A percentile compares a stretch with the other conserved stretches of the same genome.
These are phyloP conservation scores for Gambelia wislizenii DNA, from an alignment of 2,797 vertebrate species.

Conservation along the genomic window DNA sequence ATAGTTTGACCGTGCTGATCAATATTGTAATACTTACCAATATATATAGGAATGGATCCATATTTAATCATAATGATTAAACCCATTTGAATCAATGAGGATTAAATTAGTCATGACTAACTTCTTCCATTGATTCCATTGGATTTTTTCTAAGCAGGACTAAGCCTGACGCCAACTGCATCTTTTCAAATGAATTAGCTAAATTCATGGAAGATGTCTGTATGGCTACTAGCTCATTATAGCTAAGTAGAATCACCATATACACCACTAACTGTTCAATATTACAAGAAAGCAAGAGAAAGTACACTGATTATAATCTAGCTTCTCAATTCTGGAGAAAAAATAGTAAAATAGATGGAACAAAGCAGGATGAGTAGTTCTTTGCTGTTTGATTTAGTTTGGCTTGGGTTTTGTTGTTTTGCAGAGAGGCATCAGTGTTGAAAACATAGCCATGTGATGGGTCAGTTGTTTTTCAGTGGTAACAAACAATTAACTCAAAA, in stretches of 20 bases:
- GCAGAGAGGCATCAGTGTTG: background rate
- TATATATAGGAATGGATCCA: background rate
- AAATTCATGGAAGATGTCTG: background rate
- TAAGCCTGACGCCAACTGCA: background rate
- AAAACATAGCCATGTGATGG: background rate
- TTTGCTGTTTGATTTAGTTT: too few species aligned
- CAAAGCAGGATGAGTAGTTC: too few species aligned
- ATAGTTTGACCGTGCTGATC: background rate
- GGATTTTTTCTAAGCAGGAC: background rate
- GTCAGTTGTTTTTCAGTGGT: background rate
- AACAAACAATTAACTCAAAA: background rate
- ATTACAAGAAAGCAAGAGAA: background rate
- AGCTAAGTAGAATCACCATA: background rate
- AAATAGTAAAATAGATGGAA: background rate
- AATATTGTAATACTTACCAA: too few species aligned
- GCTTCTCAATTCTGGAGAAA: background rate
- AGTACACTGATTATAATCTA: background rate
- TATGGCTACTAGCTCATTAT: background rate
- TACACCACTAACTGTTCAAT: background rate
- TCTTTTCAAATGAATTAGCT: background rate
- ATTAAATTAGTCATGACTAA: background rate
- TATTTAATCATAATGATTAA: background rate
- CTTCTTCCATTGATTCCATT: background rate
- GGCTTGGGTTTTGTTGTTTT: too few species aligned
- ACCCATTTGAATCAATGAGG: background rate